phyloP scores from a whole-genome alignment of 37 sponge, comb jelly and placozoan genomes.

The Diacarnus erythraeanus region DNA sequence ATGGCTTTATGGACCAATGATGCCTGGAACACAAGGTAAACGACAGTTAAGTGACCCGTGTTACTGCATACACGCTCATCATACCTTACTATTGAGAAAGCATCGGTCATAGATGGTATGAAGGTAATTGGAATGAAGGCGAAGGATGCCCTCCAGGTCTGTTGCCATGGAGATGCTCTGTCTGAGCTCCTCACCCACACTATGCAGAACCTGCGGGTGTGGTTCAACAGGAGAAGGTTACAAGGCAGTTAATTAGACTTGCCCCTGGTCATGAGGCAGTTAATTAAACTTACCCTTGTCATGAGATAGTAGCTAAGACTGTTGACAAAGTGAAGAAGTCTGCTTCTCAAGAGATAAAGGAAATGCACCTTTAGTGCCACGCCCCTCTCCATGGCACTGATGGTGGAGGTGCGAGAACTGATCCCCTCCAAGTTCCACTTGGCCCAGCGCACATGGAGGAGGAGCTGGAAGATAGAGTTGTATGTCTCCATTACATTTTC shows the following conservation, averaged over 20 bases:
- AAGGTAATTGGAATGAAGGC: slow-evolving; percentile 38
- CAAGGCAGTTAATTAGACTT: neutral
- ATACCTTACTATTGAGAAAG: slow-evolving; percentile 62
- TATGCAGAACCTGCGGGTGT: slow-evolving; percentile 54
- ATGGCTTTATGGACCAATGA: slow-evolving; percentile 59
- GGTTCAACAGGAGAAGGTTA: neutral
- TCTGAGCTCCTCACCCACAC: slow-evolving; percentile 56
- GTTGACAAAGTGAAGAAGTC: slow-evolving; percentile 64
- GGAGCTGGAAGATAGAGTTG: slow-evolving; percentile 46
- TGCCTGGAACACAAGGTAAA: slow-evolving; percentile 56
- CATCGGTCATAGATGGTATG: slow-evolving; percentile 53
- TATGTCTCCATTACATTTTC: slow-evolving; percentile 35
- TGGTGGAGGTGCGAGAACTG: neutral
- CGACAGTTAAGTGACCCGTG: too few relatives aligned
- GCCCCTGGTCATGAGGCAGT: neutral
- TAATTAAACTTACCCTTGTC: slow-evolving; percentile 47
- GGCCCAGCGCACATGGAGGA: slow-evolving; percentile 67
- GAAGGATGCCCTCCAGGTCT: slow-evolving; percentile 45
- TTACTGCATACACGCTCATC: neutral
- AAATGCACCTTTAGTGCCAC: slow-evolving; percentile 21
- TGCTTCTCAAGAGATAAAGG: slow-evolving; percentile 41
- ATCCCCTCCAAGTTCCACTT: slow-evolving; percentile 61
- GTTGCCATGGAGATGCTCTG: slow-evolving; percentile 19
- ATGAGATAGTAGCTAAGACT: slow-evolving; percentile 58
- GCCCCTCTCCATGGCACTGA: neutral